Conservation (phyloP, 2,113 vertebrate species). For the Seriola aureovittata region DNA sequence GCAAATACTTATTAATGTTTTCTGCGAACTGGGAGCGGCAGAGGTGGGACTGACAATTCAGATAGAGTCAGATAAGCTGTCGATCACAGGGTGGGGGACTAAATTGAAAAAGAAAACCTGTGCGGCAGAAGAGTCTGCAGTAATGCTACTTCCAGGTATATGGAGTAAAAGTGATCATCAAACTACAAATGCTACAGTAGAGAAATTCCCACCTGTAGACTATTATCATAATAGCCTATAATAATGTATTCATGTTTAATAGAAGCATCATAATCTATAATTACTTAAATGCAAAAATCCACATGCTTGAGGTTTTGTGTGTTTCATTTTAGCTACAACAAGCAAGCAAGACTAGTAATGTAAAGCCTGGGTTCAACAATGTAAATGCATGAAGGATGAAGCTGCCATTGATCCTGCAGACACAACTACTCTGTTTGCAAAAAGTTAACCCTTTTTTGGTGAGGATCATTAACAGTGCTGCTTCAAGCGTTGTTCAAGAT, state of each 20-base stretch:
- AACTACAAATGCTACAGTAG: constrained; percentile 53
- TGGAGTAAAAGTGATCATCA: constrained; percentile 58
- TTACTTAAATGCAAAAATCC: constrained; percentile 48
- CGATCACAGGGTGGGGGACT: constrained; percentile 19
- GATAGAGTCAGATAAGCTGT: constrained; percentile 61
- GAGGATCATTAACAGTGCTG: neutral
- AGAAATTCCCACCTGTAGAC: constrained; percentile 18
- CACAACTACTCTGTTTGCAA: neutral
- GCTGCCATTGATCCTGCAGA: constrained; percentile 34
- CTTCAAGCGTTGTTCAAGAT: neutral
- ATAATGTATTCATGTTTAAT: constrained; percentile 38
- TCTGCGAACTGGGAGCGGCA: constrained; percentile 33
- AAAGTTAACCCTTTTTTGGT: neutral
- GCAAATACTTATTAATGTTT: constrained; percentile 61
- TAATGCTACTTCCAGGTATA: constrained; percentile 27
- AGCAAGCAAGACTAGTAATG: neutral
- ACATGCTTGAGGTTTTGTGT: constrained; percentile 11
- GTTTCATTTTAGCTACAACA: constrained; percentile 31
- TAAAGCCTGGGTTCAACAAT: constrained; percentile 44
- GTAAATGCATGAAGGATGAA: constrained; percentile 19
- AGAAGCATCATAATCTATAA: constrained; percentile 17
- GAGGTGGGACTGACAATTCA: constrained; percentile 42
- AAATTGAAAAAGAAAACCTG: constrained; percentile 53
- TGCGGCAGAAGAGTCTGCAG: neutral
- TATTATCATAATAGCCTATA: constrained; percentile 47